Conservation (phyloP, 2,888 invertebrate genomes). For the Aelia acuminata region DNA sequence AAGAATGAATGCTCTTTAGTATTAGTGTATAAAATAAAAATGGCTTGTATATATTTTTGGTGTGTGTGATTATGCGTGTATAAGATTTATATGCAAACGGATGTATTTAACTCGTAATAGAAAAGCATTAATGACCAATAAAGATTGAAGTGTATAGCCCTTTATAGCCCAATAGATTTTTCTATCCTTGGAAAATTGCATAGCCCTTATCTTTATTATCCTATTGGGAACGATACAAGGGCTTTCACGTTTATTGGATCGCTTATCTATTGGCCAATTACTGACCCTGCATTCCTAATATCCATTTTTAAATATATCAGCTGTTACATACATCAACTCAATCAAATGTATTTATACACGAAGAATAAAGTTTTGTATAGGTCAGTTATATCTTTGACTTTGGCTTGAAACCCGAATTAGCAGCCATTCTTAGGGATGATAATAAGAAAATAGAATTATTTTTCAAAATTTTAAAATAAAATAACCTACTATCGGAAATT, state of each 20-base stretch:
- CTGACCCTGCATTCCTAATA: neutral
- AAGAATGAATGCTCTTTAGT: too few species aligned
- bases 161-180: conserved; percentile 4
- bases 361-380: too few species aligned
- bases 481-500: too few species aligned
- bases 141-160: neutral
- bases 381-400: too few species aligned
- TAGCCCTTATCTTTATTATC: conserved; percentile 13
- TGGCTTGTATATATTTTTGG: too few species aligned
- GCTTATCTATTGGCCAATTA: conserved; percentile 15
- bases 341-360: neutral
- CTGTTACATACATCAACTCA: neutral
- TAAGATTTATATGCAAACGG: too few species aligned
- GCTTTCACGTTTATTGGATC: conserved; percentile 16
- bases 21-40: too few species aligned
- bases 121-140: neutral
- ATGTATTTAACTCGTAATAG: neutral
- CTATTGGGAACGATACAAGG: conserved; percentile 3
- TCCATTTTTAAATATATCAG: neutral
- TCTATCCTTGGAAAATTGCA: neutral
- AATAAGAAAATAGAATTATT: too few species aligned
- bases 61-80: too few species aligned
- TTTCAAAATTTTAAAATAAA: too few species aligned
- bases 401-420: too few species aligned
- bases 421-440: too few species aligned